A percentile compares a stretch with the other conserved stretches of the same genome.
Conservation (phyloP, 2,888 invertebrate genomes). For the Eilema sororculum region DNA sequence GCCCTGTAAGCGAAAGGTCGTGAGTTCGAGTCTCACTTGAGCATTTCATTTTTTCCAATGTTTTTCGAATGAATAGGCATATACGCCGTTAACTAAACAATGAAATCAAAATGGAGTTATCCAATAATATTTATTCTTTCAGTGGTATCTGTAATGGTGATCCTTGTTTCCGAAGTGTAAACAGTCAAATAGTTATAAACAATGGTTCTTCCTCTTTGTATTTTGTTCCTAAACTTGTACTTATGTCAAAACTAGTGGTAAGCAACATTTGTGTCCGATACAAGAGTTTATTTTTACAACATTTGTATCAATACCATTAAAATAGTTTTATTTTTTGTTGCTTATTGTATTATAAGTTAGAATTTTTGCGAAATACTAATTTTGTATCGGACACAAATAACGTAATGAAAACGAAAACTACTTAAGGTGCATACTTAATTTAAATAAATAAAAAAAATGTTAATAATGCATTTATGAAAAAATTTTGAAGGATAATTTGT, state of each 20-base stretch:
- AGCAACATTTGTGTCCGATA: slow-evolving; percentile 26
- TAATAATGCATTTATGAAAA: slow-evolving; percentile 34
- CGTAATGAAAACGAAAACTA: slow-evolving; percentile 11
- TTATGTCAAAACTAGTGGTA: slow-evolving; percentile 38
- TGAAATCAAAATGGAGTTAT: too few species aligned
- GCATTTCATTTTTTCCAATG: too few species aligned
- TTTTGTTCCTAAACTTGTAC: slow-evolving; percentile 45
- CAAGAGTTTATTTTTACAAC: slow-evolving; percentile 16
- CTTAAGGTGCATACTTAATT: slow-evolving; percentile 21
- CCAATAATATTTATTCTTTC: too few species aligned
- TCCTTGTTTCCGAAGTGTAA: not conserved
- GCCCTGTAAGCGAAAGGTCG: too few species aligned
- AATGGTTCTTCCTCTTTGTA: slow-evolving; percentile 17
- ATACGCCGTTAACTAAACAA: too few species aligned
- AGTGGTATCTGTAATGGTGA: too few species aligned
- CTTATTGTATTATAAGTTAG: slow-evolving; percentile 13
- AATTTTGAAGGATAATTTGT: slow-evolving; percentile 21
- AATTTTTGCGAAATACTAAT: not conserved
- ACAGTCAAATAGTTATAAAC: slow-evolving; percentile 4
- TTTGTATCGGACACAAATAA: slow-evolving; percentile 22
- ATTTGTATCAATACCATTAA: slow-evolving; percentile 29
- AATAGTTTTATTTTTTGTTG: slow-evolving; percentile 21
- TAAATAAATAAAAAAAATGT: slow-evolving; percentile 12
- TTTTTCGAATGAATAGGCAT: too few species aligned
- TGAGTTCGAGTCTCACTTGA: too few species aligned